Evolutionary conservation across 2,797 vertebrate species (phyloP), one percentile per base, ranked within the genome.

Genomic region (Vultur gryphus): DNA sequence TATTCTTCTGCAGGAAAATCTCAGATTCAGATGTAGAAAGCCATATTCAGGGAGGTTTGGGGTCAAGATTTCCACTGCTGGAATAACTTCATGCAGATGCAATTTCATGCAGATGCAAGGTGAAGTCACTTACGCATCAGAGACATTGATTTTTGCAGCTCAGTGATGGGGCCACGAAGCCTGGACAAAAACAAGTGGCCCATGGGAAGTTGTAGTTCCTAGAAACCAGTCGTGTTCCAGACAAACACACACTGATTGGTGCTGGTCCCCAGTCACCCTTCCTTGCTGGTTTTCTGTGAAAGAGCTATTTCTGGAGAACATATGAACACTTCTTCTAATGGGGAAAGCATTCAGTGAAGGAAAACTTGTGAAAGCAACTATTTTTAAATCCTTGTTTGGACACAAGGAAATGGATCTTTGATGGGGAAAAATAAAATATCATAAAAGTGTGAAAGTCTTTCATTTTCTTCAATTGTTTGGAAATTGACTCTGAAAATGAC

Each of bases 161-260:
- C 41, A 28, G 28, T 69, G 66, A 44, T 19, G 64, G 0, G 0
- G 8, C 7, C 16, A 19, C 1, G 2, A 80, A 67, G 35, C 16
- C 24, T 65, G 49, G 7, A 61, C n/a, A 76, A 49, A 59, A 81
- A 29, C 14, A 82, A 35, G 10, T 8, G 21, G 2, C 7, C 31
- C 17, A 16, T 10, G 29, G 48, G 21, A 86, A 69, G 10, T 3
- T 78, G 33, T 12, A 21, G 20, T 55, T 54, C 16, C 21, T 62
- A 57, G 65, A 90, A 92, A 70, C 2, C 6, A 52, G 9, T 19
- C 11, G 1, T 58, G n/a, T n/a, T 79, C 24, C 78, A 25, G 20
- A 73, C 35, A 15, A 54, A 41, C 7, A 59, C 17, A 20, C 6
- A n/a, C 11, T 48, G 10, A 25, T 17, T 37, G 13, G 2, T 58